Evolutionary conservation across 2,113 vertebrate genomes (phyloP).

Genomic region (Sapajus apella): DNA sequence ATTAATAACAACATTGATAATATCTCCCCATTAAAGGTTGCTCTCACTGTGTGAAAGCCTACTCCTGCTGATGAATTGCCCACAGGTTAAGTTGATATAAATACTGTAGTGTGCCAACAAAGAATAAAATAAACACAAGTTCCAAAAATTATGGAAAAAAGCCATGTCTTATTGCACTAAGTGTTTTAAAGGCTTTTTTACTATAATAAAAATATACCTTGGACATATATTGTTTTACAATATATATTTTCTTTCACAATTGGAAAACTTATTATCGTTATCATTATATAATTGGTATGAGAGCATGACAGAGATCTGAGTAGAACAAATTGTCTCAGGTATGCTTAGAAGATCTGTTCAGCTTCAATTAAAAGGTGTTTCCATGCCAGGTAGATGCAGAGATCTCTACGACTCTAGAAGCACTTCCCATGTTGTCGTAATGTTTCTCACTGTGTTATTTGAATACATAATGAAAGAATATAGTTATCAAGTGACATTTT

Average conservation of each 20-base stretch:
- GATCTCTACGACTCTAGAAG: slow-evolving; percentile 35
- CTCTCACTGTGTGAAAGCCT: background rate
- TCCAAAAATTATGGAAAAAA: slow-evolving; percentile 51
- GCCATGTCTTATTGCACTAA: background rate
- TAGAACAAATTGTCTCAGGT: slow-evolving; percentile 39
- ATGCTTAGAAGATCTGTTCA: background rate
- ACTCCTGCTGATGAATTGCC: slow-evolving; percentile 11
- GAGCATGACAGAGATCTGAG: slow-evolving; percentile 60
- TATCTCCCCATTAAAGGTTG: slow-evolving; percentile 11
- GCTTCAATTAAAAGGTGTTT: slow-evolving; percentile 3
- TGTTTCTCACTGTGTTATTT: background rate
- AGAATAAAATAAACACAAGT: slow-evolving; percentile 34
- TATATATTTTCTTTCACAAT: slow-evolving; percentile 65
- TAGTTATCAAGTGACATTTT: background rate
- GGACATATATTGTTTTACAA: slow-evolving; percentile 66
- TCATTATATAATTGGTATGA: slow-evolving; percentile 64
- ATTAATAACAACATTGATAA: slow-evolving; percentile 17
- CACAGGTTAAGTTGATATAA: slow-evolving; percentile 26
- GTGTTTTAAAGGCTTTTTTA: slow-evolving; percentile 68
- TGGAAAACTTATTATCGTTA: slow-evolving; percentile 63
- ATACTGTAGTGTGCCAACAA: background rate
- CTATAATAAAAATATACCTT: slow-evolving; percentile 46
- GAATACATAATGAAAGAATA: background rate
- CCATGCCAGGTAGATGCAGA: background rate
- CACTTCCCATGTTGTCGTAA: background rate